Percentiles rank a stretch among this genome's conserved stretches.
These are phyloP conservation scores for Chelidonichthys spinosus DNA, from an alignment of 2,797 vertebrate species.

Conservation along the genomic window DNA sequence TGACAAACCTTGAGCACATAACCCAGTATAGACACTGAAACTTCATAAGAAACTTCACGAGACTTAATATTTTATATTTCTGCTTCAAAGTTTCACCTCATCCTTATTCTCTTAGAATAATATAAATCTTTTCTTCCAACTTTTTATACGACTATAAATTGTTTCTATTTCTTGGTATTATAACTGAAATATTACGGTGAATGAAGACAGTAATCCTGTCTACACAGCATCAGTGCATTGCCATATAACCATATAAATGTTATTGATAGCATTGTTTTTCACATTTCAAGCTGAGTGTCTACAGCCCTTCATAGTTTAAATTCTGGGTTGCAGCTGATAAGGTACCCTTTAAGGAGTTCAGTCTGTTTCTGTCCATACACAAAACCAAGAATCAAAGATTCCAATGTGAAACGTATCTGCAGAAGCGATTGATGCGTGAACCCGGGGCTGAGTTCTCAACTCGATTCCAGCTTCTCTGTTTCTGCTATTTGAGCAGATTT, in stretches of 20 bases:
- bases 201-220: constrained; percentile 8
- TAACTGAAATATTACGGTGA: constrained; percentile 4
- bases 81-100: not conserved
- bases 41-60: not conserved
- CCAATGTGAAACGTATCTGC: constrained; percentile 47
- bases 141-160: too few species aligned
- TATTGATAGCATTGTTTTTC: constrained; percentile 10
- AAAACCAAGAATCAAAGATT: constrained; percentile 29
- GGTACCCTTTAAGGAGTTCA: constrained; percentile 12
- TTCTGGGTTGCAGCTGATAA: constrained; percentile 17
- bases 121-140: not conserved
- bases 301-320: not conserved
- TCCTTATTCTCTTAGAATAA: not conserved
- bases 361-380: constrained; percentile 27
- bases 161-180: not conserved
- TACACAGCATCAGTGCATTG: not conserved
- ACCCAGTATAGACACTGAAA: not conserved
- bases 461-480: constrained; percentile 46
- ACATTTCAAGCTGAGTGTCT: not conserved
- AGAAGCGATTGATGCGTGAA: constrained; percentile 51
- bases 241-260: not conserved
- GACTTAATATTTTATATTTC: not conserved
- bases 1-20: not conserved
- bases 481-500: constrained; percentile 37
- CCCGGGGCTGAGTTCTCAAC: constrained; percentile 13